Percentiles rank a stretch among this genome's conserved stretches.
These are phyloP conservation scores for Dynastes tityus DNA, from an alignment of 2,888 invertebrate genomes.

Conservation along the genomic window DNA sequence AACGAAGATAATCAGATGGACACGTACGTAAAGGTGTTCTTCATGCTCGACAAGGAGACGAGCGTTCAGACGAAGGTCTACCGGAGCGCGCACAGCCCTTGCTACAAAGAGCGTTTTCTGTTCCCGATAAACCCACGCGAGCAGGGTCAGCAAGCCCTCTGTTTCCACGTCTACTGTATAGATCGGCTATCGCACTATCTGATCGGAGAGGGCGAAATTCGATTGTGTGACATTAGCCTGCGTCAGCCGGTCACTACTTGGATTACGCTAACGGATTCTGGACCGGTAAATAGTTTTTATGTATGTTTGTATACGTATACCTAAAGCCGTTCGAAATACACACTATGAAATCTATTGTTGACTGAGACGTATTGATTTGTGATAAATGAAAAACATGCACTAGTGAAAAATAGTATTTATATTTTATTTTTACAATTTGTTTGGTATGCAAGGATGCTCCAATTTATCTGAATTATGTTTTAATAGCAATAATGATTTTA, in stretches of 20 bases:
- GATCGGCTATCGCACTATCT: constrained; percentile 78
- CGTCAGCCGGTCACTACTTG: constrained; percentile 83
- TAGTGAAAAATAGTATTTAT: too few relatives aligned
- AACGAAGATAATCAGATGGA: constrained; percentile 74
- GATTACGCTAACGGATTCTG: constrained; percentile 83
- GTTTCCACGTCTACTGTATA: constrained; percentile 80
- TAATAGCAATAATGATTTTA: too few relatives aligned
- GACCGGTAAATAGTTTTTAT: constrained; percentile 72
- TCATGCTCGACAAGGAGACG: constrained; percentile 80
- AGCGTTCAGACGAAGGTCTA: constrained; percentile 82
- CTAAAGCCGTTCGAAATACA: too few relatives aligned
- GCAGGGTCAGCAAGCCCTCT: constrained; percentile 74
- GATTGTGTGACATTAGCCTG: constrained; percentile 77
- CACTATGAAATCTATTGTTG: too few relatives aligned
- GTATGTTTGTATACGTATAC: too few relatives aligned
- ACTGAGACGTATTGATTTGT: too few relatives aligned
- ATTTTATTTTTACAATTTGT: too few relatives aligned
- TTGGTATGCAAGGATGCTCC: too few relatives aligned
- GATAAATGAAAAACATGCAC: too few relatives aligned
- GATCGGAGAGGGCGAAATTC: constrained; percentile 80
- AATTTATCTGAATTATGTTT: too few relatives aligned
- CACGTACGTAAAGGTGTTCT: constrained; percentile 82
- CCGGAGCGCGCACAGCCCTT: constrained; percentile 79
- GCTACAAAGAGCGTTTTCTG: constrained; percentile 85
- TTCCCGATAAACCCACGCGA: constrained; percentile 77